Evolutionary conservation across 2,797 vertebrate species (phyloP), one percentile per base, ranked within the genome.

Genomic region (Acestrorhynchus altus): DNA sequence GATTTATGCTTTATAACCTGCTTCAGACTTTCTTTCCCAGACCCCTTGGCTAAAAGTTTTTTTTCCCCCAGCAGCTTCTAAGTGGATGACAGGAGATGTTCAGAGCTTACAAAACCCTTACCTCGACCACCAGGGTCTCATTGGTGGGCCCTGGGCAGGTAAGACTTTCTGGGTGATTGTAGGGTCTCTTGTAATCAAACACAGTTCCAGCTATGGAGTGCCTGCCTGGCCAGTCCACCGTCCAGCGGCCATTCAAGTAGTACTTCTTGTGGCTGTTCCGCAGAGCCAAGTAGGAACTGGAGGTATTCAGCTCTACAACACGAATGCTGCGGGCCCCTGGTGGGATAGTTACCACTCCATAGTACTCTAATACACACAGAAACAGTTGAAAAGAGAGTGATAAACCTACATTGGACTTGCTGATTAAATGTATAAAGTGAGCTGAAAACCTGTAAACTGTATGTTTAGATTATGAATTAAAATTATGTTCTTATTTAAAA

Each of bases 231-330:
- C 95, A 95, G 88, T 96, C 95, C 68, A 96, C 93, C 0, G 92
- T 95, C 96, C 96, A 96, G 74, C 90, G 91, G 12, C 96, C 96
- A 0, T 96, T 97, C 47, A 97, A 90, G 85, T 94, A 92, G 82
- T 97, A 97, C 56, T 83, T 94, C 77, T 89, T 89, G 63, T 93
- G 89, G 47, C 85, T 76, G 84, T 92, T 94, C 47, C 94, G 92
- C n/a, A 96, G 83, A 12, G 95, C 90, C 81, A 97, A 90, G 83
- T 95, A 96, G 74, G 95, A 96, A 76, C 91, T 93, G 47, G 96
- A 97, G 0, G 91, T 83, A 42, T 96, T 96, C 69, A 93, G 83
- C 82, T 97, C 95, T 68, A 88, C 83, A 72, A 97, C 88, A 15
- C 76, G 94, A 77, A 97, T 94, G 64, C 91, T 95, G 20, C 92